These are phyloP conservation scores for Thecophora atra DNA, from an alignment of 2,888 invertebrate genomes.

Conservation along the genomic window DNA sequence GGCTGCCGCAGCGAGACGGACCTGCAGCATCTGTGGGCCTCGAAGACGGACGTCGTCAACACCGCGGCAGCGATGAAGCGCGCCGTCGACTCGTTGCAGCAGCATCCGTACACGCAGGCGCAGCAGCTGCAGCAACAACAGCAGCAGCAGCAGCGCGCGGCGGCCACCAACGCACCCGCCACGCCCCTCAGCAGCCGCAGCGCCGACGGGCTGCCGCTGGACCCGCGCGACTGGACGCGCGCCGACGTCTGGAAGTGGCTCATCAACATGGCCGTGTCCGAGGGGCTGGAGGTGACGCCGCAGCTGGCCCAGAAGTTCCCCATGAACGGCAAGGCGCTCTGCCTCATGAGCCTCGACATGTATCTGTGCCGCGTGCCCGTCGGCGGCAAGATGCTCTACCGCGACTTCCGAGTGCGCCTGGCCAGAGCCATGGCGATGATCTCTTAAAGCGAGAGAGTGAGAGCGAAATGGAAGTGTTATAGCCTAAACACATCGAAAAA, in stretches of 20 bases:
- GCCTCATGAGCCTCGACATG: conserved; percentile 81
- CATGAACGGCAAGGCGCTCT: conserved; percentile 84
- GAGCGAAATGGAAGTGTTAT: background rate
- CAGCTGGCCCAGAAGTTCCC: conserved; percentile 71
- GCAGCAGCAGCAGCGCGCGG: conserved; percentile 31
- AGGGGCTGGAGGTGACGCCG: conserved; percentile 64
- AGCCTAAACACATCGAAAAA: no score
- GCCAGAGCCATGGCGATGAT: conserved; percentile 73
- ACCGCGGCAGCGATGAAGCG: conserved; percentile 45
- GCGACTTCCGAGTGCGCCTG: conserved; percentile 76
- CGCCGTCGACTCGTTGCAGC: conserved; percentile 32
- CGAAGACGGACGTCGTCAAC: conserved; percentile 40
- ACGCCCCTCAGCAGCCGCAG: conserved; percentile 48
- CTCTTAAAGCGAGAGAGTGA: conserved; percentile 45
- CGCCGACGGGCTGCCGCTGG: conserved; percentile 67
- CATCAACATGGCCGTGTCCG: conserved; percentile 69
- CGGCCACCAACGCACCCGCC: conserved; percentile 31
- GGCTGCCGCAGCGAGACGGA: conserved; percentile 57
- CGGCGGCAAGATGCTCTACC: conserved; percentile 75
- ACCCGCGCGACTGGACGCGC: conserved; percentile 78
- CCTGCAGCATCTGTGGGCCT: conserved; percentile 52
- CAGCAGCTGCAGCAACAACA: conserved; percentile 37
- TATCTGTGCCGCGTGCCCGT: conserved; percentile 76
- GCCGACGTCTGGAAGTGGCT: conserved; percentile 77
- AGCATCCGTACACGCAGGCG: conserved; percentile 53